phyloP scores from a whole-genome alignment of 1,140 invertebrate species.

The Coelopa frigida region DNA sequence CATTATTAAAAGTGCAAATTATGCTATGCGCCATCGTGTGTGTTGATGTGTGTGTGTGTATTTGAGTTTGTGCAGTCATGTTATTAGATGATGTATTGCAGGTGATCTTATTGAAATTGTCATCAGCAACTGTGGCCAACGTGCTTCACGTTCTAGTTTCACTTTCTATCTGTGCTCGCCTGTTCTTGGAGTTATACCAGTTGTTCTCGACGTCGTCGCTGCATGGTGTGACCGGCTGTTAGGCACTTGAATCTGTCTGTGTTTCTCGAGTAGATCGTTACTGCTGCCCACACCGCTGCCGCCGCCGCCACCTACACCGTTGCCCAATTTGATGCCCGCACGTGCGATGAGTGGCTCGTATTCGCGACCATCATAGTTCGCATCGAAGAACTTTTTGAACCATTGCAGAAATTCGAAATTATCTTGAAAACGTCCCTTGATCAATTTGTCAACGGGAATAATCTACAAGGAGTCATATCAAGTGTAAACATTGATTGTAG shows the following conservation, averaged over 20 bases:
- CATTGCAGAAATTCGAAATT: conserved; percentile 99
- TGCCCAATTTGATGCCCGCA: conserved; percentile 64
- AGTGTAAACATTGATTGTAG: background rate
- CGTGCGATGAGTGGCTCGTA: conserved; percentile 88
- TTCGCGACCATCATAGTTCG: conserved; percentile 93
- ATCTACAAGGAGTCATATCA: conserved; percentile 62
- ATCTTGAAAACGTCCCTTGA: conserved; percentile 97
- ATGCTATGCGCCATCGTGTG: too few relatives aligned
- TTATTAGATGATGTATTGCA: too few relatives aligned
- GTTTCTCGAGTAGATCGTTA: conserved; percentile 44
- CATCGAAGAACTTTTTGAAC: conserved; percentile 99
- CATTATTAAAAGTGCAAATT: conserved; percentile 7
- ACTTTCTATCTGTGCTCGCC: background rate
- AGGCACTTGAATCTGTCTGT: conserved; percentile 46
- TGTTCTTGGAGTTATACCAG: conserved; percentile 13
- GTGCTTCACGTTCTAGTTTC: conserved; percentile 8
- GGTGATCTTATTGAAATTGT: too few relatives aligned
- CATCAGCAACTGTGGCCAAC: too few relatives aligned
- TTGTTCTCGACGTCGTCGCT: conserved; percentile 13
- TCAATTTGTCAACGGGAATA: conserved; percentile 94
- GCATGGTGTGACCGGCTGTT: conserved; percentile 2
- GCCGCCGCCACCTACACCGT: conserved; percentile 40
- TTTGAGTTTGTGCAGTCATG: too few relatives aligned
- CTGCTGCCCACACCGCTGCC: conserved; percentile 24
- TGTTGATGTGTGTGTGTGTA: too few relatives aligned